Percentiles rank a stretch among this genome's conserved stretches.
Conservation (phyloP, 2,113 vertebrate genomes). For the Trachemys scripta region DNA sequence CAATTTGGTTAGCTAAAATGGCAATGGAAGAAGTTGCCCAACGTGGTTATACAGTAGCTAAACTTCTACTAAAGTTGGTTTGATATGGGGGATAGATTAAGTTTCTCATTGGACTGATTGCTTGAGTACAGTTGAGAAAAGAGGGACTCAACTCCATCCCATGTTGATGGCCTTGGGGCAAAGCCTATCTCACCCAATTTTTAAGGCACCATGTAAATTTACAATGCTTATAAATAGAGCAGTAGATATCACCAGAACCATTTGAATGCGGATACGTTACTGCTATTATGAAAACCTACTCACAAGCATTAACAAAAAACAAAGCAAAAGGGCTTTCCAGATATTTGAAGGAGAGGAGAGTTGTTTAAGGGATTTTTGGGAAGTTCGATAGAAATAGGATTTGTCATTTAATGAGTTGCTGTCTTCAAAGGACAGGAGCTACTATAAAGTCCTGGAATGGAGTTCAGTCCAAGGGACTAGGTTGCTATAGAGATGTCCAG, state of each 20-base stretch:
- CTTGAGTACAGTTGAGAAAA: too few relatives aligned
- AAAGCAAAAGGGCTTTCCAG: neutral
- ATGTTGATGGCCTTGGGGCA: rapidly evolving
- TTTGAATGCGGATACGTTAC: neutral
- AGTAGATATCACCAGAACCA: neutral
- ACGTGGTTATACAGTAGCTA: too few relatives aligned
- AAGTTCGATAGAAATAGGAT: too few relatives aligned
- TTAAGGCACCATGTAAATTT: neutral
- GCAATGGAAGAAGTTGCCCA: too few relatives aligned
- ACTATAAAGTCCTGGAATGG: neutral
- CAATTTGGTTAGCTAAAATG: too few relatives aligned
- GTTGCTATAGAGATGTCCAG: neutral
- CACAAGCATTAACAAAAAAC: neutral
- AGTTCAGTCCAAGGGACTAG: neutral
- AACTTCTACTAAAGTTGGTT: too few relatives aligned
- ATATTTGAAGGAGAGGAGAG: neutral
- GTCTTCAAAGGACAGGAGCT: neutral
- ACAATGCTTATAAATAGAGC: neutral
- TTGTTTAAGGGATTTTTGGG: neutral
- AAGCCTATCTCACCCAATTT: neutral
- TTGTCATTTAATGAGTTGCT: too few relatives aligned
- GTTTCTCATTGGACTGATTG: too few relatives aligned
- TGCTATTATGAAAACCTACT: neutral
- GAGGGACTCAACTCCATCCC: neutral
- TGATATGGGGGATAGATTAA: too few relatives aligned